A percentile compares a stretch with the other conserved stretches of the same genome.
Evolutionary conservation across 2,888 invertebrate species (phyloP).

Genomic region (Lepetodrilus schrolli): DNA sequence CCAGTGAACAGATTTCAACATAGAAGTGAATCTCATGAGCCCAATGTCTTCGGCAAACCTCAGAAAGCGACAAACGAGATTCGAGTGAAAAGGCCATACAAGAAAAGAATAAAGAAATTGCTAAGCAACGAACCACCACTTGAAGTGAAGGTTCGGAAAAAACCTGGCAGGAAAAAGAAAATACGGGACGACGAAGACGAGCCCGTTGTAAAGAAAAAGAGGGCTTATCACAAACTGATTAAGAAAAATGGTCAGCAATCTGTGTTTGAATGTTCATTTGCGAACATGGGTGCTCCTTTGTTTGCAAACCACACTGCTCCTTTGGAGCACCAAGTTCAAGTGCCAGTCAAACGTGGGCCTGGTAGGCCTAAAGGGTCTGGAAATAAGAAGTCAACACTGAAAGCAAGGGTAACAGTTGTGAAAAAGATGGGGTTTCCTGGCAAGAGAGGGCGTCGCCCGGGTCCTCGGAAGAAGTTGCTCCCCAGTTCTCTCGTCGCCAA

Average conservation of each 20-base stretch:
- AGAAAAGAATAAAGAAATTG: neutral
- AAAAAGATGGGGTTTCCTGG: neutral
- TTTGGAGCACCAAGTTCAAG: neutral
- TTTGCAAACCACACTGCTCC: neutral
- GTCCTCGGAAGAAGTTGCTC: neutral
- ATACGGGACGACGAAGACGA: neutral
- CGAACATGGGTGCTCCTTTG: conserved; percentile 4
- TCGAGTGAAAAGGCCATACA: neutral
- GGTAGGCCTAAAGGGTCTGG: conserved; percentile 52
- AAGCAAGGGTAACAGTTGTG: neutral
- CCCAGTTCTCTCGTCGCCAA: neutral
- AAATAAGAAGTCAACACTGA: conserved; percentile 36
- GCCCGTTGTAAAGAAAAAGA: neutral
- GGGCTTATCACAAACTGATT: neutral
- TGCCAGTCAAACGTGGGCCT: conserved; percentile 36
- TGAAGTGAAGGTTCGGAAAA: neutral
- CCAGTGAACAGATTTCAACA: neutral
- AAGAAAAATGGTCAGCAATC: neutral
- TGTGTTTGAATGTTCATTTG: conserved; percentile 3
- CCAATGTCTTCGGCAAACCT: neutral
- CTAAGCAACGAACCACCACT: neutral
- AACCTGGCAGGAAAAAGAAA: conserved; percentile 8
- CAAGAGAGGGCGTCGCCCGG: conserved; percentile 15
- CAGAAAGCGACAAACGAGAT: neutral
- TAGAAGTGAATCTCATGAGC: neutral